These are phyloP conservation scores for Stegostoma tigrinum DNA, from an alignment of 2,113 vertebrate genomes.

Conservation along the genomic window DNA sequence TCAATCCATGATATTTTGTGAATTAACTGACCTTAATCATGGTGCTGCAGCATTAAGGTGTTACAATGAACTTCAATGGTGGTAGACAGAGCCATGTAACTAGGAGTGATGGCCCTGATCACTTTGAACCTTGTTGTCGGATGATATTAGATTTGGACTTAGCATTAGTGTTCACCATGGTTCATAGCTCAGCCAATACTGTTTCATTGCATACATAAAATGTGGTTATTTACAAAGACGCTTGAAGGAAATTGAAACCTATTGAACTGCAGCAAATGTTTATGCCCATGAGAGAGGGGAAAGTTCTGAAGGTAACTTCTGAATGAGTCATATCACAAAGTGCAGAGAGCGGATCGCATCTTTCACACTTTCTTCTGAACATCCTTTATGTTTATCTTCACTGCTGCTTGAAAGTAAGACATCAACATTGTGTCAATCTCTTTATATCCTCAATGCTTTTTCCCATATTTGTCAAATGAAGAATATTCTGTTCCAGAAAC, in stretches of 20 bases:
- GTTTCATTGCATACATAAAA: background rate
- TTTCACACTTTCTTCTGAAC: background rate
- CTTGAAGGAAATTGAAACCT: background rate
- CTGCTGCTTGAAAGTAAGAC: background rate
- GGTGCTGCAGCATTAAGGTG: background rate
- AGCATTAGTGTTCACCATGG: background rate
- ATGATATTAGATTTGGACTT: background rate
- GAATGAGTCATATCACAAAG: background rate
- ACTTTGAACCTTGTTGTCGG: background rate
- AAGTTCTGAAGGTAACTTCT: background rate
- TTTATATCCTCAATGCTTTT: constrained; percentile 19
- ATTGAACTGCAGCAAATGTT: background rate
- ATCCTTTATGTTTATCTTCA: background rate
- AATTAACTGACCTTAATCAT: background rate
- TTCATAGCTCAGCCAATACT: background rate
- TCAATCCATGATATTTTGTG: background rate
- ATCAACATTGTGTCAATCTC: background rate
- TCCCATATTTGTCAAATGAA: background rate
- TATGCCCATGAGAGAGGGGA: background rate
- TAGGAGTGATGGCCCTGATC: background rate
- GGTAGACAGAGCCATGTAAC: background rate
- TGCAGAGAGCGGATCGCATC: background rate
- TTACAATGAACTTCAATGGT: background rate
- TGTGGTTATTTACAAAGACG: background rate
- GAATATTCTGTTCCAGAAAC: background rate